Base-by-base conservation (phyloP, 2,797 vertebrate genomes). In the Liasis olivaceus region DNA sequence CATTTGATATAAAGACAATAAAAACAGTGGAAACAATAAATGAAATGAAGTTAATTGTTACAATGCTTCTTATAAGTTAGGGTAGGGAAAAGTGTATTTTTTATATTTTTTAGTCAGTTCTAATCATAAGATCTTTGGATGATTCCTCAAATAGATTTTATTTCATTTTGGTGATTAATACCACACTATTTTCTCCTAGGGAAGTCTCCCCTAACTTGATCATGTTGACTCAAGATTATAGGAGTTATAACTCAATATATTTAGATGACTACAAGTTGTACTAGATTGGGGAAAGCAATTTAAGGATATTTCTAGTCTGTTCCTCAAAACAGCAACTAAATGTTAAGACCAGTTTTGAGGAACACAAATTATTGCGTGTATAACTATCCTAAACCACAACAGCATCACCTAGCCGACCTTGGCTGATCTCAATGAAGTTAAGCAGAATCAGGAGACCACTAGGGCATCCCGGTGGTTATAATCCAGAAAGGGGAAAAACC, bases 41-140 rank as follows among this genome's bases (percentile, higher is more conserved):
- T 54, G 51, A 54, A 54, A 7, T 54, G 51, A 54, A 54, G 51
- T 54, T 54, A 54, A 54, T 54, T 9, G 8, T 54, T 54, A 54
- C 51, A 54, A 54, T 54, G 51, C 51, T 54, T 54, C 51, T 54
- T 54, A 54, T 54, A 54, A 54, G 8, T 54, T 36, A 31, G 0
- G 0, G n/a, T 59, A 42, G 62, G 20, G 5, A 88, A 9, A 59
- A 87, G 9, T 6, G 2, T 31, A 84, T 31, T 63, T 63, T 26
- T 36, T 36, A 66, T 42, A 42, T 42, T 42, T 47, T 59, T 9
- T 42, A 28, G 15, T 51, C 20, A 28, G 28, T 72, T 91, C 56
- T 51, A 56, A 64, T 17, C 14, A 0, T 17, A 92, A 58, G 90
- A 84, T 72, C 63, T 42, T 36, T 36, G 3, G 0, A 0, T 6